Percentiles rank a stretch among this genome's conserved stretches.
Conservation (phyloP, 2,113 vertebrate species). For the Lepisosteus oculatus region DNA sequence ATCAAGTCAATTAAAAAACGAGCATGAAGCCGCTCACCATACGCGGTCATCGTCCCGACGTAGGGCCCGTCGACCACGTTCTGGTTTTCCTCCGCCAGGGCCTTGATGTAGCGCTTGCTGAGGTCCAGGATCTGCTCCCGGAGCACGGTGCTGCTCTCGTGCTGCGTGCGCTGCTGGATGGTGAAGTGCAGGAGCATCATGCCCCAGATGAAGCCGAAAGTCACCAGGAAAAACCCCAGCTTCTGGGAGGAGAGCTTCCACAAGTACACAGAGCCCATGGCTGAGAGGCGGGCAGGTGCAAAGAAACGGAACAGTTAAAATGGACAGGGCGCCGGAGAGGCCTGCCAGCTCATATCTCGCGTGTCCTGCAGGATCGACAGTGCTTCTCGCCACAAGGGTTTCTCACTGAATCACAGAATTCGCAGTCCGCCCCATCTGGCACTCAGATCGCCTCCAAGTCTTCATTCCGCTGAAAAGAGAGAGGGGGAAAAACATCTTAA, state of each 20-base stretch:
- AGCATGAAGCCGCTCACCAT: conserved; percentile 69
- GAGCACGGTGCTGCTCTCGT: conserved; percentile 88
- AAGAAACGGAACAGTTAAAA: conserved; percentile 38
- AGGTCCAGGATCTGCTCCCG: conserved; percentile 96
- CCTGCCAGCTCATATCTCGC: conserved; percentile 59
- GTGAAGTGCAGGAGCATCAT: conserved; percentile 99
- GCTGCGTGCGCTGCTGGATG: conserved; percentile 91
- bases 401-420: conserved; percentile 30
- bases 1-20: too few relatives aligned
- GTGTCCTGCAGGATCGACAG: conserved; percentile 8
- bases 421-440: conserved; percentile 50
- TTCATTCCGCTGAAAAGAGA: too few relatives aligned
- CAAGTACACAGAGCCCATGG: conserved; percentile 83
- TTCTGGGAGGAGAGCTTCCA: conserved; percentile 98
- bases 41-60: conserved; percentile 95
- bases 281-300: conserved; percentile 40
- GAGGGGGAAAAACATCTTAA: too few relatives aligned
- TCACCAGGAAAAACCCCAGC: conserved; percentile 94
- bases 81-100: conserved; percentile 92
- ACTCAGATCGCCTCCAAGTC: too few relatives aligned
- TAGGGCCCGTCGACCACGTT: conserved; percentile 95
- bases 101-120: conserved; percentile 97
- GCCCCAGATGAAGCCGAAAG: conserved; percentile 98
- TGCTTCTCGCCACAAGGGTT: conserved; percentile 30
- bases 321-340: conserved; percentile 37